Conservation (phyloP, 2,888 invertebrate genomes). For the Spilosoma lubricipeda region DNA sequence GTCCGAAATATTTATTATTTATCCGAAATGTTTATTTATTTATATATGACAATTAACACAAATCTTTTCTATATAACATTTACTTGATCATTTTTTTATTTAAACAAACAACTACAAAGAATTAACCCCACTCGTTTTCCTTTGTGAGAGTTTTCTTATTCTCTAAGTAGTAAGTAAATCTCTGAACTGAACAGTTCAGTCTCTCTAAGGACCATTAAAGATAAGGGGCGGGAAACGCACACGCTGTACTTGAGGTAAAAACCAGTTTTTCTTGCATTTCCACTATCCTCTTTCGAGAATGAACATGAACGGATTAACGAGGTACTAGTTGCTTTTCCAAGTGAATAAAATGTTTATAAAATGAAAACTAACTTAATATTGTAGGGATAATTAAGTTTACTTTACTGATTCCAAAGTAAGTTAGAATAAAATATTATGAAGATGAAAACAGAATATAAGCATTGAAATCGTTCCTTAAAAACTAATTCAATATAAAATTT, state of each 20-base stretch:
- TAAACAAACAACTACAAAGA: not conserved
- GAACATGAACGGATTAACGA: not conserved
- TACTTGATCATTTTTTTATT: not conserved
- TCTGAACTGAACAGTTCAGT: not conserved
- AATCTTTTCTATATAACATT: not conserved
- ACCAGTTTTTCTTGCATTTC: conserved; percentile 5
- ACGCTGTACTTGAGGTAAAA: not conserved
- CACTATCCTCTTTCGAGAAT: not conserved
- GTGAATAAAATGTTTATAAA: not conserved
- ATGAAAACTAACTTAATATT: not conserved
- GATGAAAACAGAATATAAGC: no score
- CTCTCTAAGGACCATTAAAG: not conserved
- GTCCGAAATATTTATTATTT: no score
- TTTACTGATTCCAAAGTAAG: no score
- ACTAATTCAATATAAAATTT: no score
- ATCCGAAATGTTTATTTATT: no score
- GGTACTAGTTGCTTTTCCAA: not conserved
- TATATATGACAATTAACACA: not conserved
- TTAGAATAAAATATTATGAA: no score
- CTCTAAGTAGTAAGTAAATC: not conserved
- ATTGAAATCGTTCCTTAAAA: no score
- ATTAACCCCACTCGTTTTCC: not conserved
- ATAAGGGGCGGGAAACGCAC: conserved; percentile 5
- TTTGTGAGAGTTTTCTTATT: not conserved
- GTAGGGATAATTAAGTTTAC: not conserved